Percentiles rank a stretch among this genome's conserved stretches.
phyloP scores from a whole-genome alignment of 2,888 invertebrate species.

The Machimus atricapillus region DNA sequence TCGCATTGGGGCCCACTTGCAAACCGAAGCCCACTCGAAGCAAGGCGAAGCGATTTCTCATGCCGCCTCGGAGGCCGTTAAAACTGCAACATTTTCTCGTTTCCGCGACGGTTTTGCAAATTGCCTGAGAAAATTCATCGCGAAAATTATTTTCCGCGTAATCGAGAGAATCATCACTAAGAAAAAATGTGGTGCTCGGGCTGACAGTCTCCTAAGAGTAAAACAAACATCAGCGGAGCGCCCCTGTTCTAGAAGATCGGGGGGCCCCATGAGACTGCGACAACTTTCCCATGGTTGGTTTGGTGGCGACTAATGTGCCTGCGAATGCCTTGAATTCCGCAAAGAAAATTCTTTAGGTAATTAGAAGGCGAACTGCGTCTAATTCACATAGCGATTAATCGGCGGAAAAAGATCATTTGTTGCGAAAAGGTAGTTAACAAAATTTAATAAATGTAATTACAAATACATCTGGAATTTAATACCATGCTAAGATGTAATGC shows the following conservation, averaged over 20 bases:
- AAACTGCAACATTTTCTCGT: not conserved
- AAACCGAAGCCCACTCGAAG: not conserved
- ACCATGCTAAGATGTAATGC: not conserved
- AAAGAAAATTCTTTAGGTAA: not conserved
- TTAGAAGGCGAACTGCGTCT: too few species aligned
- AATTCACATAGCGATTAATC: not conserved
- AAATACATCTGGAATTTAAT: not conserved
- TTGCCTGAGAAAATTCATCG: not conserved
- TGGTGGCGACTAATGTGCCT: not conserved
- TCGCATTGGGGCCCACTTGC: not conserved
- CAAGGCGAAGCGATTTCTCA: too few species aligned
- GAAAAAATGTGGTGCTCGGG: not conserved
- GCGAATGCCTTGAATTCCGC: not conserved
- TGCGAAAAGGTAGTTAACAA: not conserved
- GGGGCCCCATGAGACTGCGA: not conserved
- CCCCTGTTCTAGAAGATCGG: not conserved
- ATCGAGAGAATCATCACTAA: not conserved
- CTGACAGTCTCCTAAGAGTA: not conserved
- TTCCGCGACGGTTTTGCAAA: not conserved
- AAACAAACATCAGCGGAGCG: not conserved
- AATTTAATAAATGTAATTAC: too few species aligned
- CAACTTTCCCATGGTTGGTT: not conserved
- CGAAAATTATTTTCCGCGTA: not conserved
- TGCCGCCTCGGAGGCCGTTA: not conserved
- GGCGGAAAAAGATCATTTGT: not conserved